Percentiles rank a stretch among this genome's conserved stretches.
phyloP scores from a whole-genome alignment of 2,113 vertebrate species.

The Psilopogon haemacephalus region DNA sequence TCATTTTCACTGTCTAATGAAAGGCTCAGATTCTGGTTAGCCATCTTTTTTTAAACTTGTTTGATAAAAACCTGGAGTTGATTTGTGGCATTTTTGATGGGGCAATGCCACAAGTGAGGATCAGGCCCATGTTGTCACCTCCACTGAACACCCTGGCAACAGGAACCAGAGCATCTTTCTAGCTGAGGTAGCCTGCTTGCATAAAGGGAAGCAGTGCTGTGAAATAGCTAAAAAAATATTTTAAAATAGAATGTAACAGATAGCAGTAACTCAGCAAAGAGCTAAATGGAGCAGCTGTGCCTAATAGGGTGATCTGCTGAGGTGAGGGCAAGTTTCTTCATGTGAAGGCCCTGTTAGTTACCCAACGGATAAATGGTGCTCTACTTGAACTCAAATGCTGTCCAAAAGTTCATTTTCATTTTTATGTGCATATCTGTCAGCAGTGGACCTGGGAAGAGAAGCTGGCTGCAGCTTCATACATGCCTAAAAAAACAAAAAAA shows the following conservation, averaged over 20 bases:
- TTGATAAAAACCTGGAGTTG: neutral
- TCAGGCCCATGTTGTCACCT: neutral
- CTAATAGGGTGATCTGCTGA: neutral
- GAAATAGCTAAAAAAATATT: neutral
- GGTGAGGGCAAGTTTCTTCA: neutral
- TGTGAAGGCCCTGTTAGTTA: neutral
- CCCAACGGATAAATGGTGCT: neutral
- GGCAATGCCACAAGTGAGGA: neutral
- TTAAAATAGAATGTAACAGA: neutral
- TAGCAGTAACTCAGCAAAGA: neutral
- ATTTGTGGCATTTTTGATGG: neutral
- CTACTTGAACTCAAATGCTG: neutral
- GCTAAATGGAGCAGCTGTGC: neutral
- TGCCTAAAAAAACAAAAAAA: neutral
- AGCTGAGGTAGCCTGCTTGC: neutral
- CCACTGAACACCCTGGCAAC: neutral
- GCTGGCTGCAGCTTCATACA: neutral
- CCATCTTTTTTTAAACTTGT: neutral
- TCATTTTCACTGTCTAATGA: neutral
- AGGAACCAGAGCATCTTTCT: neutral
- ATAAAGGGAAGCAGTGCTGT: neutral
- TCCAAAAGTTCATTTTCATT: neutral
- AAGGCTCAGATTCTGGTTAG: slow-evolving; percentile 18
- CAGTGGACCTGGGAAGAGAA: neutral
- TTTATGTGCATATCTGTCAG: neutral